These are phyloP conservation scores for Centrocercus urophasianus DNA, from an alignment of 2,113 vertebrate species.

Conservation along the genomic window DNA sequence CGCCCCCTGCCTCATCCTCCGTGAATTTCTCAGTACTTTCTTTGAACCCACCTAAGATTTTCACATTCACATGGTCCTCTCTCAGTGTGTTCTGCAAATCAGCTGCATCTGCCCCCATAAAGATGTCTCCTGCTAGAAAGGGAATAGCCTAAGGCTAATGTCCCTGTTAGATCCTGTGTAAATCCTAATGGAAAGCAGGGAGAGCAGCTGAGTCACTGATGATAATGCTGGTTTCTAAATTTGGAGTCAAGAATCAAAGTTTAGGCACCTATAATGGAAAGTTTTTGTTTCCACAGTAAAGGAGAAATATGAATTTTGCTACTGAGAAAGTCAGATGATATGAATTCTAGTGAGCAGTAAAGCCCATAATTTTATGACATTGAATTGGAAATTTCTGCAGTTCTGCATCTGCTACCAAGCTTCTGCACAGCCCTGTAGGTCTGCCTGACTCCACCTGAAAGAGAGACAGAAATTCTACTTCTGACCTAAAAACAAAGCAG, in stretches of 20 bases:
- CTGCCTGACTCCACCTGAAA: not conserved
- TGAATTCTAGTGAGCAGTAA: accelerated
- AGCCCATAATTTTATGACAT: accelerated
- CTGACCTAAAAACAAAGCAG: not conserved
- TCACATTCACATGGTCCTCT: not conserved
- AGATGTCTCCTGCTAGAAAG: not conserved
- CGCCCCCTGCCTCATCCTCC: not conserved
- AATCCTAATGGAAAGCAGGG: not conserved
- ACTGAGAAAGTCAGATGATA: not conserved
- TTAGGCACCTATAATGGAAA: not conserved
- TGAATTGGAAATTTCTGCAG: not conserved
- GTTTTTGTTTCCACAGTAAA: not conserved
- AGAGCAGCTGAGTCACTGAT: not conserved
- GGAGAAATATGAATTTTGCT: not conserved
- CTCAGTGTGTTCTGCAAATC: not conserved
- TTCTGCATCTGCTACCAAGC: not conserved
- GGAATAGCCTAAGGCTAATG: not conserved
- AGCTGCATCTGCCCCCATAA: not conserved
- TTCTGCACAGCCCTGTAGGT: not conserved
- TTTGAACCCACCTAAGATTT: not conserved
- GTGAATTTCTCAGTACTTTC: not conserved
- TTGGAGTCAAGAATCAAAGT: accelerated
- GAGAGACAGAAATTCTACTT: not conserved
- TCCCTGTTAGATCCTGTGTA: not conserved
- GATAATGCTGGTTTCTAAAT: not conserved